Evolutionary conservation across 2,888 invertebrate species (phyloP).

Genomic region (Syritta pipiens): DNA sequence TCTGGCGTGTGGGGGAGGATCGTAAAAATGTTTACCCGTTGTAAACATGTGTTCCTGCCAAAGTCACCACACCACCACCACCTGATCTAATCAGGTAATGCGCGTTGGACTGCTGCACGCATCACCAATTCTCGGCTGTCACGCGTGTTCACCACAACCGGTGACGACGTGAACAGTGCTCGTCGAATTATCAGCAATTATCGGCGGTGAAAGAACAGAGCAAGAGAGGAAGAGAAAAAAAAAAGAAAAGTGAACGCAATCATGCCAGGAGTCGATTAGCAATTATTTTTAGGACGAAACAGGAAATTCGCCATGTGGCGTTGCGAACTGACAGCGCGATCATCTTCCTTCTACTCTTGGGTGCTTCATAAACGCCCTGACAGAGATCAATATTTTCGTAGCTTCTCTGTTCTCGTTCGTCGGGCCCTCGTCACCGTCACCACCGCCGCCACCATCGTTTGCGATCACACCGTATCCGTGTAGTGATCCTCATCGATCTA

Average conservation of each 20-base stretch:
- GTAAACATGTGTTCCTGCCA: conserved; percentile 59
- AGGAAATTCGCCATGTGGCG: conserved; percentile 69
- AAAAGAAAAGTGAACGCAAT: conserved; percentile 40
- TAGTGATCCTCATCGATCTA: conserved; percentile 62
- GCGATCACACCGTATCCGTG: no score
- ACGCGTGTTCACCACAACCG: conserved; percentile 56
- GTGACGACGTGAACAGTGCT: conserved; percentile 57
- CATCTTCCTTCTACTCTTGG: conserved; percentile 21
- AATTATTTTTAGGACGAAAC: conserved; percentile 69
- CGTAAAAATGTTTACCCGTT: conserved; percentile 49
- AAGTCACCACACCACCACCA: conserved; percentile 23
- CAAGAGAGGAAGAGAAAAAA: conserved; percentile 9
- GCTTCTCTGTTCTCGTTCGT: conserved; percentile 5
- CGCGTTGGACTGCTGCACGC: conserved; percentile 45
- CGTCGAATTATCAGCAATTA: conserved; percentile 69
- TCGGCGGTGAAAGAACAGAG: no score
- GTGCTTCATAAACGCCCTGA: conserved; percentile 54
- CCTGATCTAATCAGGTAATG: conserved; percentile 69
- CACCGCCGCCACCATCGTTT: no score
- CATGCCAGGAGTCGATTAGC: conserved; percentile 69
- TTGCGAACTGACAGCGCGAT: conserved; percentile 47
- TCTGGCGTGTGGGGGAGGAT: background rate
- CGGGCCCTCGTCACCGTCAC: no score
- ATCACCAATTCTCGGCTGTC: conserved; percentile 62
- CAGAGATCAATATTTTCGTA: conserved; percentile 58